These are phyloP conservation scores for Germaria angustata DNA, from an alignment of 2,888 invertebrate genomes.

Conservation along the genomic window DNA sequence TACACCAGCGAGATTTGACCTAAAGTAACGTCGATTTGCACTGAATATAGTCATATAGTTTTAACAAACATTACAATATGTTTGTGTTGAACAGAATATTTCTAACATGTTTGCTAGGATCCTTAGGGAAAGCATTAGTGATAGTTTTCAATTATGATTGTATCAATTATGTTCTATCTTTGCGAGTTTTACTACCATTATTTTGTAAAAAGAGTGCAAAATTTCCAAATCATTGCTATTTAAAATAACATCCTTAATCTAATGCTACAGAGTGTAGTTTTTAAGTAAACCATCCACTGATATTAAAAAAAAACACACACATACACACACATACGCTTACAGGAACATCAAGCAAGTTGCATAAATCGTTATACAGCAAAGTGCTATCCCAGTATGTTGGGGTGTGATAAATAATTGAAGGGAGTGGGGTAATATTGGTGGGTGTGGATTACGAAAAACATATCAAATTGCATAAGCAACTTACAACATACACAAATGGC, in stretches of 20 bases:
- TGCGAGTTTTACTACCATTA: too few species aligned
- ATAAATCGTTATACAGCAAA: slow-evolving; percentile 5
- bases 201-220: too few species aligned
- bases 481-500: slow-evolving; percentile 16
- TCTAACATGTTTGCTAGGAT: too few species aligned
- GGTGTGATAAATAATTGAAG: slow-evolving; percentile 10
- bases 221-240: background rate
- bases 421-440: slow-evolving; percentile 9
- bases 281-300: background rate
- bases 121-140: too few species aligned
- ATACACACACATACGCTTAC: background rate
- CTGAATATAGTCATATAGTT: too few species aligned
- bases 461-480: slow-evolving; percentile 55
- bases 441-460: slow-evolving; percentile 44
- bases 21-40: too few species aligned
- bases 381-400: background rate
- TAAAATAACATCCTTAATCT: background rate
- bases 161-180: too few species aligned
- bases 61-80: too few species aligned
- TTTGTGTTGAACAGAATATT: too few species aligned
- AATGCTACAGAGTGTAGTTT: background rate
- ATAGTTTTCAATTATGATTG: too few species aligned
- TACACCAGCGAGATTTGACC: background rate
- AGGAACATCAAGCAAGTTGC: background rate
- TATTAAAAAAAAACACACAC: background rate